phyloP scores from a whole-genome alignment of 2,113 vertebrate genomes.

The Orcinus orca region DNA sequence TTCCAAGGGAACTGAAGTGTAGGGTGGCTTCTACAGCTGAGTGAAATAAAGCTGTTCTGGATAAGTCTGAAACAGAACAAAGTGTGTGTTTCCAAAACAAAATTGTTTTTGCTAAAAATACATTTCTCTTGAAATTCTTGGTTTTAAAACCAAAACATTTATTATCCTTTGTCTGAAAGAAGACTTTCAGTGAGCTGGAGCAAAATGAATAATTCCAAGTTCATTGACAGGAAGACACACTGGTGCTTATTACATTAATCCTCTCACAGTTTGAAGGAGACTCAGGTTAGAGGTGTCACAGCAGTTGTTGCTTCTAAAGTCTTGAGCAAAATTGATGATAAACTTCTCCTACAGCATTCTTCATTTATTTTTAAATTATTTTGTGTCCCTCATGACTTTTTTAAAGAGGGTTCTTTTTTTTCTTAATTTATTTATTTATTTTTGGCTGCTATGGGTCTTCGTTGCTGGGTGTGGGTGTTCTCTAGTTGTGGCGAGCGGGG shows the following conservation, averaged over 20 bases:
- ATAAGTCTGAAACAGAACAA: not conserved
- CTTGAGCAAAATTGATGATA: not conserved
- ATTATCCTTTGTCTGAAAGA: not conserved
- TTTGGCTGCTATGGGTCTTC: too few relatives aligned
- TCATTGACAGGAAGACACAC: not conserved
- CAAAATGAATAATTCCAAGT: not conserved
- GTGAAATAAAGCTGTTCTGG: not conserved
- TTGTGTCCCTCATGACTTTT: too few relatives aligned
- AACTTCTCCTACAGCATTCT: not conserved
- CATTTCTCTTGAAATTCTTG: not conserved
- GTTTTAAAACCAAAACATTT: constrained; percentile 14
- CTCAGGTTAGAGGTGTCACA: not conserved
- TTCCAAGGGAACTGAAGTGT: not conserved
- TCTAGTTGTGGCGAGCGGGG: too few relatives aligned
- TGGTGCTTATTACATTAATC: not conserved
- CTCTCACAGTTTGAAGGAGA: not conserved
- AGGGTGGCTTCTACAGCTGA: not conserved
- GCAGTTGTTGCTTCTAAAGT: not conserved
- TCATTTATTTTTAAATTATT: not conserved
- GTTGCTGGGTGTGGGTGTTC: too few relatives aligned
- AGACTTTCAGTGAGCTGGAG: not conserved
- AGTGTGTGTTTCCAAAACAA: not conserved
- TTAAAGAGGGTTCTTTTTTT: too few relatives aligned
- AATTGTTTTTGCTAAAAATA: not conserved
- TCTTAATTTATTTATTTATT: too few relatives aligned